A percentile compares a stretch with the other conserved stretches of the same genome.
phyloP scores from a whole-genome alignment of 2,113 vertebrate genomes.

The Megaceryle maxima region DNA sequence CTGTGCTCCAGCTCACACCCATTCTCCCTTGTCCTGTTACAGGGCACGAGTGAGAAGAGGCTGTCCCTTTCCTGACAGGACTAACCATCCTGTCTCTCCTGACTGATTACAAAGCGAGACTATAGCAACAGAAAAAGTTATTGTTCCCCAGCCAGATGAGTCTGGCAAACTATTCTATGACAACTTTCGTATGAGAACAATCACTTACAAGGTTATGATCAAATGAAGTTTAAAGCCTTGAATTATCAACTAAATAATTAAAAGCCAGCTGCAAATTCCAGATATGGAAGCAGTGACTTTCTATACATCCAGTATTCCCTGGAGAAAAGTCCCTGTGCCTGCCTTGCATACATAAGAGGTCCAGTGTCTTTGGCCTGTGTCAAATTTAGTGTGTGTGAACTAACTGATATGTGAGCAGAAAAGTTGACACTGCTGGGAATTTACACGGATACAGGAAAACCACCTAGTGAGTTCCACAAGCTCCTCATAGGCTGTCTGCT shows the following conservation, averaged over 20 bases:
- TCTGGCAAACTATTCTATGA: neutral
- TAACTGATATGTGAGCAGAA: neutral
- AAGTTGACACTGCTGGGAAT: neutral
- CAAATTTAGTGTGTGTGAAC: neutral
- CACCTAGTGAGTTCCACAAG: neutral
- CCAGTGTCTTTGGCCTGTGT: neutral
- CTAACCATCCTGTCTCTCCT: neutral
- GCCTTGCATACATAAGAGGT: neutral
- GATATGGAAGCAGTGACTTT: neutral
- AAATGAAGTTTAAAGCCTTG: constrained; percentile 23
- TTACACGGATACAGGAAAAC: neutral
- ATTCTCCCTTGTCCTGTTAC: no score
- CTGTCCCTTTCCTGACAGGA: neutral
- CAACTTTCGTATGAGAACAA: neutral
- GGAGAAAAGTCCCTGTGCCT: neutral
- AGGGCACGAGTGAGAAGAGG: no score
- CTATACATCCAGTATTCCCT: neutral
- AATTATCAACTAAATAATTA: constrained; percentile 27
- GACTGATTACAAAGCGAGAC: neutral
- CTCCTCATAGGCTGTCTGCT: neutral
- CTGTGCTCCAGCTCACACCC: no score
- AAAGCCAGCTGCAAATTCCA: constrained; percentile 13
- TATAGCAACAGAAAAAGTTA: neutral
- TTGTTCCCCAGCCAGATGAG: neutral
- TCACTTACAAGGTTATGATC: neutral